These are phyloP conservation scores for Andrena camellia DNA, from an alignment of 2,888 invertebrate species.

Conservation along the genomic window DNA sequence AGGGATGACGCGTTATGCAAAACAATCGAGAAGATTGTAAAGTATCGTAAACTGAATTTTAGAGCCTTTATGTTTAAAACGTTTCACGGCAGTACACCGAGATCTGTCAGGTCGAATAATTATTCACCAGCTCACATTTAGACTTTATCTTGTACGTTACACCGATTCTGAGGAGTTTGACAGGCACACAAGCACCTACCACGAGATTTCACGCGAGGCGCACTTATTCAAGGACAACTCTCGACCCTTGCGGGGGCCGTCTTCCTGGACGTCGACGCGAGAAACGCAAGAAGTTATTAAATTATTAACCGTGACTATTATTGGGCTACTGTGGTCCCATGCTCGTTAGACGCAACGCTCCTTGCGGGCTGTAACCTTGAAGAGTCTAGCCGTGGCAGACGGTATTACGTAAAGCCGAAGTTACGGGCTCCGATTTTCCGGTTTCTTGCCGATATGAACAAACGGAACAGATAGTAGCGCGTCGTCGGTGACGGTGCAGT, in stretches of 20 bases:
- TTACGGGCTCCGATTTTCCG: slow-evolving; percentile 55
- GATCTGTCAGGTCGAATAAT: neutral
- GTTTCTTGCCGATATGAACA: slow-evolving; percentile 24
- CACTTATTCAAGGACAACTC: neutral
- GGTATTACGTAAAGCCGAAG: slow-evolving; percentile 67
- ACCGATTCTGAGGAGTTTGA: neutral
- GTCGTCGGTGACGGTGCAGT: slow-evolving; percentile 33
- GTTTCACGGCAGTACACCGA: neutral
- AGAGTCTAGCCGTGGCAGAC: slow-evolving; percentile 39
- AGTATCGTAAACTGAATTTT: neutral
- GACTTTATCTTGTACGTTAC: neutral
- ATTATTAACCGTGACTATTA: slow-evolving; percentile 17
- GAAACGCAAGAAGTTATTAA: no score
- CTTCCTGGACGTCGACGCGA: no score
- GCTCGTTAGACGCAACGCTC: slow-evolving; percentile 28
- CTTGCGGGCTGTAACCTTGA: slow-evolving; percentile 64
- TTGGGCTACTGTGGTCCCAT: slow-evolving; percentile 27
- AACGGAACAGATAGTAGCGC: slow-evolving; percentile 12
- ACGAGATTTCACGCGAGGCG: neutral
- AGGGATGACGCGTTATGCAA: no score
- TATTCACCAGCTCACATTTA: neutral
- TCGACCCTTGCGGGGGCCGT: neutral
- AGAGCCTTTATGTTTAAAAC: neutral
- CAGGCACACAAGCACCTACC: neutral
- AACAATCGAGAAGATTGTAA: no score